A percentile compares a stretch with the other conserved stretches of the same genome.
phyloP scores from a whole-genome alignment of 92 coral and sea anemone genomes.

The Siderastrea siderea region DNA sequence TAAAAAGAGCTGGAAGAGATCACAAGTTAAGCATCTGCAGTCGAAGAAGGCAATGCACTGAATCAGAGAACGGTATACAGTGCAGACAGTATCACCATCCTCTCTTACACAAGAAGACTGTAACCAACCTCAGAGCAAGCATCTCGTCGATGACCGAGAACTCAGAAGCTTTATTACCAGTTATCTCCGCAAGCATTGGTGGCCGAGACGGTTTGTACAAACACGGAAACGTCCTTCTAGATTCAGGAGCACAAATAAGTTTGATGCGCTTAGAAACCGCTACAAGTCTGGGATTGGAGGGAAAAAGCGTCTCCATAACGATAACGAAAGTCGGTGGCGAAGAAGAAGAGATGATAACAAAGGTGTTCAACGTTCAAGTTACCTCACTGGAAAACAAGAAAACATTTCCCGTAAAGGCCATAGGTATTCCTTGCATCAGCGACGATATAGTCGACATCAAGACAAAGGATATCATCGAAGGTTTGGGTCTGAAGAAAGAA shows the following conservation, averaged over 20 bases:
- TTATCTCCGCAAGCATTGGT: not conserved
- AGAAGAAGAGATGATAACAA: constrained; percentile 60
- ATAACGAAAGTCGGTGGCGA: constrained; percentile 57
- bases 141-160: no score
- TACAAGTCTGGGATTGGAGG: constrained; percentile 43
- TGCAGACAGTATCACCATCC: no score
- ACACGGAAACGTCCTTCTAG: constrained; percentile 41
- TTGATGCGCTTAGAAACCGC: constrained; percentile 61
- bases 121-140: no score
- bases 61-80: no score
- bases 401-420: constrained; percentile 26
- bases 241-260: constrained; percentile 68
- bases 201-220: constrained; percentile 18
- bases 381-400: constrained; percentile 13
- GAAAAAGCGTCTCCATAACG: constrained; percentile 13
- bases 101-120: no score
- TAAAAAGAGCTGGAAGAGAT: no score
- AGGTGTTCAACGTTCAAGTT: constrained; percentile 60
- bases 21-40: no score
- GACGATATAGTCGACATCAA: not conserved
- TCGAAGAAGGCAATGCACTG: no score
- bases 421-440: not conserved
- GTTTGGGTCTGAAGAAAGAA: not conserved
- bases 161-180: no score
- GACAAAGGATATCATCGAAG: not conserved